phyloP scores from a whole-genome alignment of 2,113 vertebrate genomes.

The Petaurus breviceps region DNA sequence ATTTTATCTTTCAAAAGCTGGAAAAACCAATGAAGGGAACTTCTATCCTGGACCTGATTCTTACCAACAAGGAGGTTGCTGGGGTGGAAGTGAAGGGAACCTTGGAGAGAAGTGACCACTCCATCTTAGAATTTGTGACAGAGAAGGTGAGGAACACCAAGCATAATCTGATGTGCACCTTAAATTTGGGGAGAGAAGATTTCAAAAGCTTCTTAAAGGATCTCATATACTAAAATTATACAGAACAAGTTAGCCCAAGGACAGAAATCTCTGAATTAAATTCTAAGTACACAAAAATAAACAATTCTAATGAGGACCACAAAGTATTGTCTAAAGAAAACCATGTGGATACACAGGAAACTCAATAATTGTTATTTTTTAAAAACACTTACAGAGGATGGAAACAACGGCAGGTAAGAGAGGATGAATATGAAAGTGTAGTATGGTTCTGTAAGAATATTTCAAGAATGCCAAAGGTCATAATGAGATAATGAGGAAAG shows the following conservation, averaged over 20 bases:
- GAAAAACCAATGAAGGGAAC: neutral
- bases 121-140: neutral
- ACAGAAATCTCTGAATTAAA: neutral
- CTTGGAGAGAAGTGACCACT: no score
- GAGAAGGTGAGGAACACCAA: neutral
- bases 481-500: neutral
- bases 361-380: no score
- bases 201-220: neutral
- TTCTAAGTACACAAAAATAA: neutral
- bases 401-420: neutral
- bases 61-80: neutral
- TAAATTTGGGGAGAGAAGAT: neutral
- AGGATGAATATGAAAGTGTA: neutral
- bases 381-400: neutral
- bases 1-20: neutral
- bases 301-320: neutral
- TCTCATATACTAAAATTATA: neutral
- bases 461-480: neutral
- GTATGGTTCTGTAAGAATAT: neutral
- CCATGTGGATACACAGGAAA: no score
- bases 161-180: neutral
- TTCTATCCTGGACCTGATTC: neutral
- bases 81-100: no score
- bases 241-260: neutral
- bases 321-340: neutral